Evolutionary conservation across 92 coral and sea anemone species (phyloP).

Genomic region (Nematostella vectensis): DNA sequence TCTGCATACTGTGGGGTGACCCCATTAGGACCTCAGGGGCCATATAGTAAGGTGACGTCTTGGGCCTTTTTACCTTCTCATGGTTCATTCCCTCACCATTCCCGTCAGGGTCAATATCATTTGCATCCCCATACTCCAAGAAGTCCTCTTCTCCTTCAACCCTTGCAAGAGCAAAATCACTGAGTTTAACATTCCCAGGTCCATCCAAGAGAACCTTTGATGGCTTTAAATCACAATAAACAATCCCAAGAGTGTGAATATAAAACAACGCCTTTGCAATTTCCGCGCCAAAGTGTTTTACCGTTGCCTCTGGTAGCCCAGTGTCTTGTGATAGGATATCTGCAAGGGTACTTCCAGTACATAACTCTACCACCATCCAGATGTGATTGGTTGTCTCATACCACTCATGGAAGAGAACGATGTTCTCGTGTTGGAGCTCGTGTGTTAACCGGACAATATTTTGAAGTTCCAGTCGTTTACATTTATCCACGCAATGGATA

Average conservation of each 20-base stretch:
- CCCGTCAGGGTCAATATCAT: slow-evolving; percentile 28
- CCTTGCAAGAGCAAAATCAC: slow-evolving; percentile 85
- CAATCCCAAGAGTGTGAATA: slow-evolving; percentile 75
- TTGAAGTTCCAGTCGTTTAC: slow-evolving; percentile 85
- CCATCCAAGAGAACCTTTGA: slow-evolving; percentile 89
- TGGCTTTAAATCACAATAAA: slow-evolving; percentile 83
- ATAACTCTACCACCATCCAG: slow-evolving; percentile 97
- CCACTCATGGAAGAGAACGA: slow-evolving; percentile 91
- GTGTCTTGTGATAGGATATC: slow-evolving; percentile 71
- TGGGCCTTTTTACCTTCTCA: slow-evolving; percentile 39
- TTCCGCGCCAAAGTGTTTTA: slow-evolving; percentile 67
- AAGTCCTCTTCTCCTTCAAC: slow-evolving; percentile 87
- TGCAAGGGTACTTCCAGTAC: slow-evolving; percentile 83
- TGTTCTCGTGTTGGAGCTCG: slow-evolving; percentile 83
- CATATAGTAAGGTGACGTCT: slow-evolving; percentile 91
- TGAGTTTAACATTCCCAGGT: slow-evolving; percentile 74
- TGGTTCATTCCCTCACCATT: slow-evolving; percentile 14
- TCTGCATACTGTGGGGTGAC: slow-evolving; percentile 55
- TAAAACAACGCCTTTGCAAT: slow-evolving; percentile 65
- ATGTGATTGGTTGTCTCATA: slow-evolving; percentile 98
- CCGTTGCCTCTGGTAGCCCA: slow-evolving; percentile 66
- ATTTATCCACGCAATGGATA: slow-evolving; percentile 92
- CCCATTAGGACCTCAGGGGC: slow-evolving; percentile 96
- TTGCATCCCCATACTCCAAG: slow-evolving; percentile 31
- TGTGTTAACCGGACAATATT: slow-evolving; percentile 90